Evolutionary conservation across 2,113 vertebrate species (phyloP), one percentile per base, ranked within the genome.

Genomic region (Syngnathus floridae): DNA sequence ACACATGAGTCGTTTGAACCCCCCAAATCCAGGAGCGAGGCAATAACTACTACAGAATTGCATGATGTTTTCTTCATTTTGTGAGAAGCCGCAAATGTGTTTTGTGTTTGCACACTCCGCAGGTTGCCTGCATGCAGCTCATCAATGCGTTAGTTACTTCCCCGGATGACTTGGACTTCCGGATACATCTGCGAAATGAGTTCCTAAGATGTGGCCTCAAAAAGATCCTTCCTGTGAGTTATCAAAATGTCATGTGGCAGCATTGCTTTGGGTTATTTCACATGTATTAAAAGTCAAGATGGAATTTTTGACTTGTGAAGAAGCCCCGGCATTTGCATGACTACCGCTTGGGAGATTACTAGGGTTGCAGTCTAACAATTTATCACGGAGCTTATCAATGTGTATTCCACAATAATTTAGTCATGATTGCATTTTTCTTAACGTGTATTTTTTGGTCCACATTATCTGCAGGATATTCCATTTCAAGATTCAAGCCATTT

Each of bases 171-270:
- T 89, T 99, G 64, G 97, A 99, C 88, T 99, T 98, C 89, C 90
- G 97, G 93, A 97, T 99, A 91, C 97, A 99, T 89, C 88, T 99
- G 82, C 93, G 97, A 74, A 99, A 98, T 48, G 97, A 99, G 86
- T 94, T 99, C 70, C 85, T 98, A 35, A 92, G 96, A 79, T 98
- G 95, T 65, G 96, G 97, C 67, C 87, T 99, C 65, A 98, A 95
- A 85, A 92, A 93, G 82, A 94, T 94, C 80, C 66, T 99, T 57
- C 96, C 95, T 61, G 97, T 99, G 90, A 95, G 95, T 93, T 63
- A 4, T 52, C 26, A 64, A 26, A 36, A 52, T 14, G 3, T 31
- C 22, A 43, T 14, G 26, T 56, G 5, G 35, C 4, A 41, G 19
- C 45, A 59, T 17, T 0, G 17, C 3, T 40, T 45, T 58, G 9